Base-by-base conservation (phyloP, 1,140 invertebrate species). In the Cyrtorhinus lividipennis region DNA sequence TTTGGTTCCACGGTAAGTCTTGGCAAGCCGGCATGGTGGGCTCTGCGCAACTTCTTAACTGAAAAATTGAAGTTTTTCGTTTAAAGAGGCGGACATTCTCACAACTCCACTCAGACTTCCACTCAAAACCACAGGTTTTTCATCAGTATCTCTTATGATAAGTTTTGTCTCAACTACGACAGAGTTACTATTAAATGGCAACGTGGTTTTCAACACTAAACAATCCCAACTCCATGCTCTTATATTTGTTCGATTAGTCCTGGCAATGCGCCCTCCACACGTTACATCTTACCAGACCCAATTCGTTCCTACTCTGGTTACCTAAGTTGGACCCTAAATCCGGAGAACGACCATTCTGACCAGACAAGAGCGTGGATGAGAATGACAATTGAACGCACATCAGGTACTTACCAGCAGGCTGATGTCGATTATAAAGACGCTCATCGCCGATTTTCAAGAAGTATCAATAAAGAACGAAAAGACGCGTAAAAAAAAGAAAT, bases 1-100 rank as follows among this genome's bases (percentile, higher is more conserved):
- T 60, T 30, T 64, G 63, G 48, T 30, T 26, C 63, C 63, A 64
- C 23, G 59, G 23, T 23, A 45, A 38, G 56, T 63, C 59, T 59
- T 56, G 56, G 24, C 62, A 57, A 58, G 22, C 56, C 27, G 48
- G 53, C 27, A 57, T 56, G 18, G 24, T 24, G 24, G 46, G 45
- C 18, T 53, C 61, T 20, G 25, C 24, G 15, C 24, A 22, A 24
- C 61, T 26, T n/a, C 27, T 53, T 46, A 45, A 56, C 38, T 25
- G 45, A 20, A 62, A 62, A 24, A 56, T 56, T 56, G 15, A 10
- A 5, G 48, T 8, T 56, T 56, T 56, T 18, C 48, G 10, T 56
- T 5, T 10, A 56, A 56, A 56, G 5, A 38, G 15, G n/a, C n/a
- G n/a, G n/a, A n/a, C n/a, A n/a, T n/a, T n/a, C n/a, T n/a, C n/a